Percentiles rank a stretch among this genome's conserved stretches.
Evolutionary conservation across 2,888 invertebrate species (phyloP).

Genomic region (Diarsia mendica): DNA sequence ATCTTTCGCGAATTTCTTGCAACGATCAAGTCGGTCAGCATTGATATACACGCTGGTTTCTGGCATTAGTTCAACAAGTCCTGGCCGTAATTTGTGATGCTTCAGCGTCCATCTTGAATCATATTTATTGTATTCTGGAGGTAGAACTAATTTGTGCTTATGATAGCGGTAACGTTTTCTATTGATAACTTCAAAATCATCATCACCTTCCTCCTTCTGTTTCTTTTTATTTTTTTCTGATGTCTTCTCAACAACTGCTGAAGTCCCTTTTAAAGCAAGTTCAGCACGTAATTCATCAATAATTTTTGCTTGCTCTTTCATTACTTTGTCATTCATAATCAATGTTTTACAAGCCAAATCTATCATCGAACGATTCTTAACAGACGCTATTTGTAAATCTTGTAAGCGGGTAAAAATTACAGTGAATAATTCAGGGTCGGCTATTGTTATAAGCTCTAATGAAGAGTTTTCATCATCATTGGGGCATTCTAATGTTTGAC

Average conservation of each 20-base stretch:
- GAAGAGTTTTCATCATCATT: background rate
- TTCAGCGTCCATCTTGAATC: background rate
- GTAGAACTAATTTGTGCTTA: background rate
- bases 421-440: constrained; percentile 1
- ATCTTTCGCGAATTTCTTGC: background rate
- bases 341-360: background rate
- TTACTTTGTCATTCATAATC: background rate
- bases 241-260: background rate
- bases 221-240: background rate
- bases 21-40: background rate
- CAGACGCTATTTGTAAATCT: background rate
- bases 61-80: background rate
- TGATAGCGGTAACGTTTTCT: background rate
- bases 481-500: background rate
- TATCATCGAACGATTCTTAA: background rate
- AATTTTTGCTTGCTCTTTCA: background rate
- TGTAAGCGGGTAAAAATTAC: background rate
- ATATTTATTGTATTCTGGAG: background rate
- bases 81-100: background rate
- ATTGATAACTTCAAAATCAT: background rate
- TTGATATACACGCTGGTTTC: background rate
- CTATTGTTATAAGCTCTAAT: background rate
- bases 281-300: background rate
- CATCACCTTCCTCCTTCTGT: background rate
- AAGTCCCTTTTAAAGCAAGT: background rate